A percentile compares a stretch with the other conserved stretches of the same genome.
These are phyloP conservation scores for Pteropus rufus DNA, from an alignment of 2,797 vertebrate species.

Conservation along the genomic window DNA sequence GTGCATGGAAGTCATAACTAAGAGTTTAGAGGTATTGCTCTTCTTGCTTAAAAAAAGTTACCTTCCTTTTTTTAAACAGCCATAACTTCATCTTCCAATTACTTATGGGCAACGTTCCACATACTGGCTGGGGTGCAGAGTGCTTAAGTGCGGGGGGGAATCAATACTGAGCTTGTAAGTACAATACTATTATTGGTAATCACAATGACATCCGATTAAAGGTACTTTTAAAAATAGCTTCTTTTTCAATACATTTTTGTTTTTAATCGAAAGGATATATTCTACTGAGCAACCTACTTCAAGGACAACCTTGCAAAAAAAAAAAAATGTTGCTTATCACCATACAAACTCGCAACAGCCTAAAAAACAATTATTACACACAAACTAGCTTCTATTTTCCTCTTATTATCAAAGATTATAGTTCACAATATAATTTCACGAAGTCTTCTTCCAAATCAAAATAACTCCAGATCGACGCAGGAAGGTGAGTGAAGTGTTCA, in stretches of 20 bases:
- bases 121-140: neutral
- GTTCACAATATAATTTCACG: neutral
- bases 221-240: conserved; percentile 72
- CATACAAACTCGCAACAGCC: neutral
- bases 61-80: neutral
- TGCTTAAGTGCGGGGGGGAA: conserved; percentile 62
- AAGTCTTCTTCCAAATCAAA: neutral
- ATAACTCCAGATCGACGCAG: neutral
- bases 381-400: neutral
- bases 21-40: neutral
- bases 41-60: conserved; percentile 25
- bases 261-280: neutral
- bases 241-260: conserved; percentile 22
- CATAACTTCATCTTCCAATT: conserved; percentile 48
- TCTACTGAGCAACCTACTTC: conserved; percentile 10
- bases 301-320: conserved; percentile 44
- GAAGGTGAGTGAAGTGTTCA: neutral
- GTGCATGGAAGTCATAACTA: neutral
- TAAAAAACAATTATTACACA: neutral
- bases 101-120: conserved; percentile 49
- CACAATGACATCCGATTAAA: conserved; percentile 66
- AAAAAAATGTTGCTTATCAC: neutral
- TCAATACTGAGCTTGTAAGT: conserved; percentile 68
- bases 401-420: neutral
- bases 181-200: conserved; percentile 69